Evolutionary conservation across 2,888 invertebrate species (phyloP).

Genomic region (Cabera pusaria): DNA sequence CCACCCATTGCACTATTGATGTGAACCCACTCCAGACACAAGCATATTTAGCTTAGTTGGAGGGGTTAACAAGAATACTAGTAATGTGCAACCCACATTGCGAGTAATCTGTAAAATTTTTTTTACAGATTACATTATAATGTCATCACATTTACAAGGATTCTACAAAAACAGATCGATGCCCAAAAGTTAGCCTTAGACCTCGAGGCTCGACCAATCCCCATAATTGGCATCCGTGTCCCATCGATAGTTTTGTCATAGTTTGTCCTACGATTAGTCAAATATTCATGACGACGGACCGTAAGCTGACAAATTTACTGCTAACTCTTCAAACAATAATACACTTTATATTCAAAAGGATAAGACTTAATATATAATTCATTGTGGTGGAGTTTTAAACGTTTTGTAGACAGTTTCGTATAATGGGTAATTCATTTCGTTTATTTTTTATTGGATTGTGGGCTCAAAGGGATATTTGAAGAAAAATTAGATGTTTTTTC

Average conservation of each 20-base stretch:
- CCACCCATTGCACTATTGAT: too few relatives aligned
- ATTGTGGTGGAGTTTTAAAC: background rate
- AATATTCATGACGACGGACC: constrained; percentile 37
- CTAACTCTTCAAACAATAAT: constrained; percentile 23
- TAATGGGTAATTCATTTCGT: constrained; percentile 8
- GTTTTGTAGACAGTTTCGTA: too few relatives aligned
- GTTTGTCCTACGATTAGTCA: constrained; percentile 35
- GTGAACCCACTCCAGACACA: too few relatives aligned
- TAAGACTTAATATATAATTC: constrained; percentile 7
- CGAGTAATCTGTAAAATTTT: too few relatives aligned
- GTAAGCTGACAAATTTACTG: constrained; percentile 35
- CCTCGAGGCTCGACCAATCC: background rate
- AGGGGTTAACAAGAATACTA: too few relatives aligned
- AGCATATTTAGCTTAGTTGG: too few relatives aligned
- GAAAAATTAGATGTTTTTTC: too few relatives aligned
- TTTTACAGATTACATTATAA: too few relatives aligned
- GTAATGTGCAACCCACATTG: too few relatives aligned
- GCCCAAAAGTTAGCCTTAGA: constrained; percentile 1
- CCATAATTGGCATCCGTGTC: constrained; percentile 17
- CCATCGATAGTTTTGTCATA: constrained; percentile 38
- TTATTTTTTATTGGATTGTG: constrained; percentile 8
- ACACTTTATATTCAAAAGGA: constrained; percentile 1
- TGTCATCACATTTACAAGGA: too few relatives aligned
- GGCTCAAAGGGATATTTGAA: too few relatives aligned
- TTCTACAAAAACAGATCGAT: constrained; percentile 16